Evolutionary conservation across 2,797 vertebrate genomes (phyloP), one percentile per base, ranked within the genome.

Genomic region (Tamandua tetradactyla): DNA sequence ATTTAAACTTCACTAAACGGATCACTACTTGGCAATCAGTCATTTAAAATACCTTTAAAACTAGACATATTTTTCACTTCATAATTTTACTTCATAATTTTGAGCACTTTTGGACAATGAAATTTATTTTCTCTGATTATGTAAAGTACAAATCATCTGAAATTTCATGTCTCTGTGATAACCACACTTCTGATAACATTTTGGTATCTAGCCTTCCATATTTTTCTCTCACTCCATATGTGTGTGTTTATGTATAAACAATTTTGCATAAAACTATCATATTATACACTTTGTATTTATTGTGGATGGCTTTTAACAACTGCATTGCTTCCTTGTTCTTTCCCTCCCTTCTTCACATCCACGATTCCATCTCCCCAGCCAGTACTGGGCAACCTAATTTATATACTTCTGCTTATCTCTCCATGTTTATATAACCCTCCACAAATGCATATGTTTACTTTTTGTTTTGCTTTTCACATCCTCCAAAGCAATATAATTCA

Each of bases 11-110:
- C 76, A 81, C n/a, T 35, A 6, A 42, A 66, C 68, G 72, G 23
- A 89, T 12, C 44, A 42, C 37, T 13, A 78, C 42, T 88, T 94
- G 55, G 14, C 75, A 91, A 62, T 42, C 75, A 91, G 62, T 42
- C 17, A 27, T 68, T 95, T 59, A 40, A 57, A 89, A 94, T 69
- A 44, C 22, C 69, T 92, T 94, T 61, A 78, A 94, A 94, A 47
- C 17, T 62, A 89, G 81, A 49, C 87, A 79, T 83, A 32, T 35
- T n/a, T n/a, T n/a, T n/a, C n/a, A n/a, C n/a, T n/a, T n/a, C 10
- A 57, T 14, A 22, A 37, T 66, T 89, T 25, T 88, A 64, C 57
- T 78, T 91, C n/a, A 62, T 81, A 86, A 37, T 79, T 91, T 81
- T 35, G 71, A 94, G 35, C 30, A 18, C 2, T 27, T 37, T 87